Conservation (phyloP, 2,888 invertebrate species). For the Gibbula magus region DNA sequence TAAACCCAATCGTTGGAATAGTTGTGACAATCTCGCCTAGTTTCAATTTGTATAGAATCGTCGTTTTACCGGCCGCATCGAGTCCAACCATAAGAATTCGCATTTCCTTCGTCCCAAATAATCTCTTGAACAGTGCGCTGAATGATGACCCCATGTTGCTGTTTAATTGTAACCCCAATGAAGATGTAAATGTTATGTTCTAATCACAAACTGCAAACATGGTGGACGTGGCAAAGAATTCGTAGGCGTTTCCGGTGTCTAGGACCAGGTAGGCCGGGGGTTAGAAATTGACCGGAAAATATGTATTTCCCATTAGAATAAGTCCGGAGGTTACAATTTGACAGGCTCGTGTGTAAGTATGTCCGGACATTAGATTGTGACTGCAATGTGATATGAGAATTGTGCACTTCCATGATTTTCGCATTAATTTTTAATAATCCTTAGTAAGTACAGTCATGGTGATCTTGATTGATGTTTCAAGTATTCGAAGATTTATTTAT, state of each 20-base stretch:
- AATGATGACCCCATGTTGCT: constrained; percentile 94
- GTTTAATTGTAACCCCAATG: background rate
- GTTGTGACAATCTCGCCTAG: constrained; percentile 99
- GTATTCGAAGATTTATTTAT: too few relatives aligned
- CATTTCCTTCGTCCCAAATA: constrained; percentile 99
- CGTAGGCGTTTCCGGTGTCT: constrained; percentile 24
- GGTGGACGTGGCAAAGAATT: constrained; percentile 11
- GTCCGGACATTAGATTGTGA: too few relatives aligned
- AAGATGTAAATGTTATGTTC: background rate
- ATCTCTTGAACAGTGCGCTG: constrained; percentile 97
- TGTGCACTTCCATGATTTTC: too few relatives aligned
- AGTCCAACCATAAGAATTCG: constrained; percentile 99
- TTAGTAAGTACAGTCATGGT: too few relatives aligned
- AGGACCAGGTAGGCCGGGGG: too few relatives aligned
- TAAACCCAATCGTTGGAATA: constrained; percentile 99
- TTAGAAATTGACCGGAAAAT: too few relatives aligned
- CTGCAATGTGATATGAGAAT: too few relatives aligned
- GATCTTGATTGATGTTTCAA: too few relatives aligned
- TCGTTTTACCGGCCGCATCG: constrained; percentile 99
- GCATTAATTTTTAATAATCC: too few relatives aligned
- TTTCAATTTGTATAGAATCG: constrained; percentile 99
- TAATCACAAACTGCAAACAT: background rate
- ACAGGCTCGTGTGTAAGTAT: too few relatives aligned
- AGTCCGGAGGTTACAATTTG: too few relatives aligned
- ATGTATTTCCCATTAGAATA: too few relatives aligned